Evolutionary conservation across 2,888 invertebrate species (phyloP).

Genomic region (Ctena decussata): DNA sequence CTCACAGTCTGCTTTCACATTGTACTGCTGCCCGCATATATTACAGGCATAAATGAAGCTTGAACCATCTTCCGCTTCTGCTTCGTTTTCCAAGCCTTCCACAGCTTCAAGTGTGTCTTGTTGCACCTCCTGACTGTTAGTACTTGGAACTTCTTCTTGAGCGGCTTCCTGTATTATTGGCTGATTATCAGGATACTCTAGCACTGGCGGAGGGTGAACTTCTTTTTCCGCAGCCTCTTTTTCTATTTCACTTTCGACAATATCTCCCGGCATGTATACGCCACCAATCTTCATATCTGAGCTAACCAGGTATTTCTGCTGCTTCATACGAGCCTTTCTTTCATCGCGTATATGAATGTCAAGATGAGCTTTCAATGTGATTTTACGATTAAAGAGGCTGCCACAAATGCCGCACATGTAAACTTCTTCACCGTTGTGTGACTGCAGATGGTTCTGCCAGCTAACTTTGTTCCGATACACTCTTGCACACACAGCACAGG

Average conservation of each 20-base stretch:
- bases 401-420: conserved; percentile 65
- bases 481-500: conserved; percentile 61
- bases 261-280: conserved; percentile 62
- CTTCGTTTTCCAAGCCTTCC: conserved; percentile 28
- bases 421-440: conserved; percentile 65
- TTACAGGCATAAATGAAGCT: conserved; percentile 65
- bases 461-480: conserved; percentile 62
- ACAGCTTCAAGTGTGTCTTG: background rate
- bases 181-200: background rate
- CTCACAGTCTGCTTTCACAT: conserved; percentile 63
- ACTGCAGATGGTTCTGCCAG: conserved; percentile 63
- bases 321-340: conserved; percentile 46
- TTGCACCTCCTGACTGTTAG: background rate
- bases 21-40: conserved; percentile 65
- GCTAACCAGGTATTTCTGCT: conserved; percentile 33
- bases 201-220: background rate
- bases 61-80: conserved; percentile 20
- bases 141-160: background rate
- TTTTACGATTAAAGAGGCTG: conserved; percentile 40
- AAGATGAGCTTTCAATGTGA: conserved; percentile 56
- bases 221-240: background rate
- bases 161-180: background rate
- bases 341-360: conserved; percentile 61
- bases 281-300: conserved; percentile 55
- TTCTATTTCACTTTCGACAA: conserved; percentile 44